Conservation (phyloP, 2,113 vertebrate species). For the Oophaga pumilio region DNA sequence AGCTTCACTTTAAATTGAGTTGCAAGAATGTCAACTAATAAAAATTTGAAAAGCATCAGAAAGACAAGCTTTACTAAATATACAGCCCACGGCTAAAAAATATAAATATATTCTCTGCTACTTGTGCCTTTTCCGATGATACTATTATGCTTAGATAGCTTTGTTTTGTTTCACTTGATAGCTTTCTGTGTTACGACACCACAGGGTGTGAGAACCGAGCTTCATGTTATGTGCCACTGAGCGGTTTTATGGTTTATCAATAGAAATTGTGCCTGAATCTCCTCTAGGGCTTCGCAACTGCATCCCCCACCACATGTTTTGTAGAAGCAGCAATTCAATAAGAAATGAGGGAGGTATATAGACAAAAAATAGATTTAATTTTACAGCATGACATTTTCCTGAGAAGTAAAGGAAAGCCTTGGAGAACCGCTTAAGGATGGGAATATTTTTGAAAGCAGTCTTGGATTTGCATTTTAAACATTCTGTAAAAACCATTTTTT, state of each 20-base stretch:
- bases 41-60: background rate
- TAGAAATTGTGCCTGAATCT: constrained; percentile 24
- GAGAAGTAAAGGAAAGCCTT: constrained; percentile 6
- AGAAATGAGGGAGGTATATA: background rate
- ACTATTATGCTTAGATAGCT: constrained; percentile 3
- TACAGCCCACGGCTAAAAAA: constrained; percentile 1
- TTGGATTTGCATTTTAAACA: background rate
- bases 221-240: constrained; percentile 29
- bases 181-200: constrained; percentile 33
- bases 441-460: background rate
- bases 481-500: background rate
- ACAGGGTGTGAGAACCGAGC: background rate
- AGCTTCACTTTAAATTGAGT: background rate
- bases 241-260: constrained; percentile 40
- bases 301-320: background rate
- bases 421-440: background rate
- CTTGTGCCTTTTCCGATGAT: background rate
- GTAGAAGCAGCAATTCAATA: background rate
- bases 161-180: constrained; percentile 34
- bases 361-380: constrained; percentile 16
- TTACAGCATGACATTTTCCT: constrained; percentile 12
- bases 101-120: background rate
- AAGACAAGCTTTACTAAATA: background rate
- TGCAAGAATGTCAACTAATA: background rate
- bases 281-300: constrained; percentile 5